These are phyloP conservation scores for Amphipoea oculea DNA, from an alignment of 2,888 invertebrate genomes.

Conservation along the genomic window DNA sequence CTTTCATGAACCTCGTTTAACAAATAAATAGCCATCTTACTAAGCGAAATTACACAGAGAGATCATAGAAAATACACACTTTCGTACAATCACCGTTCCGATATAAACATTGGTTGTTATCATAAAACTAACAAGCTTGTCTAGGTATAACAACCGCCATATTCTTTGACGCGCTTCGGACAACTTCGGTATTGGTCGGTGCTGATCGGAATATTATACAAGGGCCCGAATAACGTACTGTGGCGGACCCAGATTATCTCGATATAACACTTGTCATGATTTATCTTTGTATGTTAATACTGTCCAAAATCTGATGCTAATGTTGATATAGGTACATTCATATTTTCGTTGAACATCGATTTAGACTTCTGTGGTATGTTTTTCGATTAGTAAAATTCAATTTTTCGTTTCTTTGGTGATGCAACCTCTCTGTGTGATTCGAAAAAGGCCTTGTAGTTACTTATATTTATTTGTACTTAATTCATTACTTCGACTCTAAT, in stretches of 20 bases:
- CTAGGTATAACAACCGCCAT: constrained; percentile 64
- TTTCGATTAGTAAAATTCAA: constrained; percentile 28
- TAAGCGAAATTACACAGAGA: constrained; percentile 37
- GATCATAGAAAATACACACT: constrained; percentile 55
- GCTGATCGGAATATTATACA: constrained; percentile 80
- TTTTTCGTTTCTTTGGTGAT: constrained; percentile 26
- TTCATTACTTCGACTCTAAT: constrained; percentile 17
- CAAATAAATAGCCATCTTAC: constrained; percentile 19
- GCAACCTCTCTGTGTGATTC: constrained; percentile 12
- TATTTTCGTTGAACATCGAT: constrained; percentile 35
- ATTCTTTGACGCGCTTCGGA: constrained; percentile 69
- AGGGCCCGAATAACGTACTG: constrained; percentile 64
- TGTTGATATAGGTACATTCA: constrained; percentile 46
- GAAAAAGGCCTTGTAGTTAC: neutral
- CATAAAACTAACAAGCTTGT: constrained; percentile 72
- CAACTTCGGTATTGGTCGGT: constrained; percentile 69
- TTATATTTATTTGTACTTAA: neutral
- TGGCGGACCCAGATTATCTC: constrained; percentile 67
- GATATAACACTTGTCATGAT: constrained; percentile 67
- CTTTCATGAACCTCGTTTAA: constrained; percentile 1
- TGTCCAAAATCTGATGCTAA: constrained; percentile 51
- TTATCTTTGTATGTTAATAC: constrained; percentile 61
- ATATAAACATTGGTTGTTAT: constrained; percentile 65
- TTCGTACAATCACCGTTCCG: constrained; percentile 53
- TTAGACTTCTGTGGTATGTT: constrained; percentile 31